Evolutionary conservation across 30 jellyfish, hydroid and myxozoan genomes (phyloP), one percentile per base, ranked within the genome.

Genomic region (Catostylus mosaicus): DNA sequence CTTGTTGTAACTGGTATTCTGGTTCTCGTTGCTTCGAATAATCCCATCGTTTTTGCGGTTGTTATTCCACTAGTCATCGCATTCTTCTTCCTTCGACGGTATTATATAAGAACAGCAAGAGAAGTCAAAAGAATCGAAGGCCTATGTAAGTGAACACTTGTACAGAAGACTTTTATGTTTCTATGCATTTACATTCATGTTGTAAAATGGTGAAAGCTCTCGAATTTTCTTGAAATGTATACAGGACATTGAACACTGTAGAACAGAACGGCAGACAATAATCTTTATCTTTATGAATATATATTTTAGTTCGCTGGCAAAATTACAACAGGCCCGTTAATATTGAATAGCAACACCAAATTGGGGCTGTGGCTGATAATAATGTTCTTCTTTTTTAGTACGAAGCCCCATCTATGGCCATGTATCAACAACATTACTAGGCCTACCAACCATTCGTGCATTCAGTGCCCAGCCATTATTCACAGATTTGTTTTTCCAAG

Each of bases 401-500:
- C 61, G 98, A 86, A 85, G 96, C 59, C 98, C 98, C n/a, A 68
- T 92, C 1, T 92, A 78, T 35, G 96, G 98, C 11, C 98, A 92
- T 73, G 80, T 92, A 60, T 92, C 98, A 7, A 92, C 98, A 20
- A 92, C 98, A 1, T 69, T 92, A 31, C 95, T 92, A 57, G 98
- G 98, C 33, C 85, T 92, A 2, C 96, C 98, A 73, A 92, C 98
- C 43, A 92, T 92, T 36, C 91, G 98, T 37, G 98, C 98, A n/a
- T 92, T 92, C 47, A 85, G 92, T 7, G 95, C 65, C 30, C 98
- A 92, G 70, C 77, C 85, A 9, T 7, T 84, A 29, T 92, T 92
- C 40, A 48, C 88, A 47, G 96, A 92, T 75, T 27, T 92, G 68
- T 80, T 85, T 73, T 90, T 47, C 66, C 47, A 86, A 67, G 76